These are phyloP conservation scores for Nematostella vectensis DNA, from an alignment of 92 coral and sea anemone species.

Conservation along the genomic window DNA sequence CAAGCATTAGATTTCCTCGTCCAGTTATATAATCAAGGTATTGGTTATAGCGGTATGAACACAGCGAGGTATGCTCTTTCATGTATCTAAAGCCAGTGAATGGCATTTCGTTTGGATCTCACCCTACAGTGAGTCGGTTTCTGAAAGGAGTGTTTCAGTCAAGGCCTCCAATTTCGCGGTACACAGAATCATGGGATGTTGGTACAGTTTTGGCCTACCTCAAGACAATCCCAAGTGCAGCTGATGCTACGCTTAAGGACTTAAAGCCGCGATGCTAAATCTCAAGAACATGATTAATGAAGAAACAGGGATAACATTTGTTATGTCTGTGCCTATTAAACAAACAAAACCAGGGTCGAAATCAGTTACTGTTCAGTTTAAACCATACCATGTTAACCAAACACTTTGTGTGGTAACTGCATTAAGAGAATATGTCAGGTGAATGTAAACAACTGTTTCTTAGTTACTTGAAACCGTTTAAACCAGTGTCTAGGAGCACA, in stretches of 20 bases:
- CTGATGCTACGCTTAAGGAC: not conserved
- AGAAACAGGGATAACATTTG: no score
- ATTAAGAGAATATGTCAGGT: slow-evolving; percentile 5
- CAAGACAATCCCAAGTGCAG: not conserved
- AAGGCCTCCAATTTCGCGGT: slow-evolving; percentile 16
- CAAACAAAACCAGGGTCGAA: slow-evolving; percentile 18
- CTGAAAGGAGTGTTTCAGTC: slow-evolving; percentile 10
- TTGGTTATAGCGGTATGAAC: slow-evolving; percentile 29
- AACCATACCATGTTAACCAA: no score
- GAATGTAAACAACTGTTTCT: slow-evolving; percentile 5
- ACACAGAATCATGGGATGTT: slow-evolving; percentile 19
- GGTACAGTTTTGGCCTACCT: slow-evolving; percentile 11
- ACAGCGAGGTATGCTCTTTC: slow-evolving; percentile 19
- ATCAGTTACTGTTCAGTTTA: no score
- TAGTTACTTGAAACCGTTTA: not conserved
- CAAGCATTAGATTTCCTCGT: slow-evolving; percentile 30
- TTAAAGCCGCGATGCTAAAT: slow-evolving; percentile 5
- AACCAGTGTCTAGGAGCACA: no score
- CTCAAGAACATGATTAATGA: slow-evolving; percentile 15
- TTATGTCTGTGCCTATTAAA: slow-evolving; percentile 9
- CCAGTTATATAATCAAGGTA: slow-evolving; percentile 14
- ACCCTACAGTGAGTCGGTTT: slow-evolving; percentile 8
- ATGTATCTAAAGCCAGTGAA: slow-evolving; percentile 1
- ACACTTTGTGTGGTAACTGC: no score
- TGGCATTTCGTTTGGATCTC: slow-evolving; percentile 10